These are phyloP conservation scores for Protaetia brevitarsis DNA, from an alignment of 1,140 invertebrate genomes.

Conservation along the genomic window DNA sequence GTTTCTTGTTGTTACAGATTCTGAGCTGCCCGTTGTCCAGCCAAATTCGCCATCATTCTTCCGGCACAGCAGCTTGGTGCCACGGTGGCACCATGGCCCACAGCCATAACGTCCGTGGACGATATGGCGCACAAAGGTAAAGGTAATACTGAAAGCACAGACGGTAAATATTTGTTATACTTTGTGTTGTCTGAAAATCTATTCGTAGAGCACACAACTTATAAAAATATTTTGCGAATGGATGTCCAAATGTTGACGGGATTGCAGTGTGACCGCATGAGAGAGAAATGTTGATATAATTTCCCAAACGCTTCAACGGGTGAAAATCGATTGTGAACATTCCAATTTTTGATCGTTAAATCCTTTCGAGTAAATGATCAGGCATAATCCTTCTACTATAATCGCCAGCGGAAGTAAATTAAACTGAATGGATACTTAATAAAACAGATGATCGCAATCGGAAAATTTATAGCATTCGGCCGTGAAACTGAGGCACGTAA, in stretches of 20 bases:
- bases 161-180: conserved; percentile 24
- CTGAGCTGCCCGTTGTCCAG: conserved; percentile 16
- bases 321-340: too few relatives aligned
- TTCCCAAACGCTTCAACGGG: too few relatives aligned
- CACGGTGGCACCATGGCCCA: conserved; percentile 63
- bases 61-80: conserved; percentile 57
- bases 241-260: too few relatives aligned
- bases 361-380: too few relatives aligned
- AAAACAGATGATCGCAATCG: too few relatives aligned
- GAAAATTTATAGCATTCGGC: not conserved
- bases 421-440: too few relatives aligned
- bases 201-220: conserved; percentile 4
- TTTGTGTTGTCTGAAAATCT: not conserved
- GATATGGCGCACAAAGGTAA: conserved; percentile 62
- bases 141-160: conserved; percentile 38
- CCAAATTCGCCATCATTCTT: conserved; percentile 47
- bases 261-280: too few relatives aligned
- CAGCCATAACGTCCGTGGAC: conserved; percentile 59
- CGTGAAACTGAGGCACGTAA: not conserved
- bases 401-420: too few relatives aligned
- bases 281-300: too few relatives aligned
- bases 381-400: too few relatives aligned
- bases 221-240: conserved; percentile 22
- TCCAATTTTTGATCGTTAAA: too few relatives aligned
- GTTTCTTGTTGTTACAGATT: conserved; percentile 21